phyloP scores from a whole-genome alignment of 2,888 invertebrate genomes.

The Temnothorax unifasciatus region DNA sequence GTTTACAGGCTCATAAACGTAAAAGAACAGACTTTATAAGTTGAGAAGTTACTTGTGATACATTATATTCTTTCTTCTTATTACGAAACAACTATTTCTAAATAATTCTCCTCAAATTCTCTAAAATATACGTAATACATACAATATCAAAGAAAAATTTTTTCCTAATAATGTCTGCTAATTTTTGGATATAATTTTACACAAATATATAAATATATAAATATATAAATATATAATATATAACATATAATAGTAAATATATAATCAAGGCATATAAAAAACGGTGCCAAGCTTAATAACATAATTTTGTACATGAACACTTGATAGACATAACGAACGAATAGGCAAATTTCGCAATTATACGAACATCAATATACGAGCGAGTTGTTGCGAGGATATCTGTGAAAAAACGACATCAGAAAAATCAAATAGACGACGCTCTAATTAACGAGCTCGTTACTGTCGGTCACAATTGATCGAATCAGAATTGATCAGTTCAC shows the following conservation, averaged over 20 bases:
- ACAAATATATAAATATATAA: not conserved
- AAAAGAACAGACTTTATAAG: not conserved
- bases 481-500: conserved; percentile 30
- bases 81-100: not conserved
- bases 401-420: not conserved
- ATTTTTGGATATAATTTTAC: not conserved
- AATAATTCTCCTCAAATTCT: not conserved
- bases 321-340: not conserved
- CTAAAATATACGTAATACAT: not conserved
- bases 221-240: too few relatives aligned
- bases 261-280: conserved; percentile 6
- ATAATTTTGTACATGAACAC: not conserved
- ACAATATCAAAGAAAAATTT: not conserved
- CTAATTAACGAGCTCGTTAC: conserved; percentile 45
- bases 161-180: not conserved
- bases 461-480: conserved; percentile 20
- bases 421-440: conserved; percentile 4
- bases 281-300: not conserved
- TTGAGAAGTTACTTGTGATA: not conserved
- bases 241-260: not conserved
- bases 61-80: not conserved
- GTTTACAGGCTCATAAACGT: not conserved
- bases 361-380: not conserved
- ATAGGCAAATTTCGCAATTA: not conserved
- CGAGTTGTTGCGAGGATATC: not conserved